These are phyloP conservation scores for Ciconia boyciana DNA, from an alignment of 2,113 vertebrate species.

Conservation along the genomic window DNA sequence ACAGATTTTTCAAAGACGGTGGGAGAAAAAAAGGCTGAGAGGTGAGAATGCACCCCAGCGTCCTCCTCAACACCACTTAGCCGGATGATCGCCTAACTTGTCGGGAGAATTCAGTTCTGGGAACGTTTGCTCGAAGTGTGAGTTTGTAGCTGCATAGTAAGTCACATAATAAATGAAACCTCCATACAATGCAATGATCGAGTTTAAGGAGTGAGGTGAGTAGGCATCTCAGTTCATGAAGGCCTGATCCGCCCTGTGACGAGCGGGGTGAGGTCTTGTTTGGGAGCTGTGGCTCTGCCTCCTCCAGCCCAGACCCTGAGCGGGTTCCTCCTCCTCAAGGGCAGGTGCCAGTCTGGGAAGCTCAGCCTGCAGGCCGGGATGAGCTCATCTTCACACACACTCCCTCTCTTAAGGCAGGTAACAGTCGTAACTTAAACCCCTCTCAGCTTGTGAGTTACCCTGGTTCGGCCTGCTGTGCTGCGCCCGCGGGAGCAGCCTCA, in stretches of 20 bases:
- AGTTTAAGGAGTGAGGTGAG: neutral
- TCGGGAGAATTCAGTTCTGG: fast-evolving
- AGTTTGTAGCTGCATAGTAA: neutral
- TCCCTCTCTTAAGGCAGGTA: neutral
- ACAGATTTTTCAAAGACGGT: neutral
- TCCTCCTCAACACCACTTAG: fast-evolving
- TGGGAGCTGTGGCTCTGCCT: neutral
- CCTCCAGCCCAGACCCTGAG: neutral
- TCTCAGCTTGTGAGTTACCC: fast-evolving
- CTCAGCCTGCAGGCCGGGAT: neutral
- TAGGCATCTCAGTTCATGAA: fast-evolving
- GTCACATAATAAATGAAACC: fast-evolving
- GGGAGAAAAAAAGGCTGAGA: neutral
- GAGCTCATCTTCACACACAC: neutral
- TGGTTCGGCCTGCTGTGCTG: fast-evolving
- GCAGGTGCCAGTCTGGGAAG: neutral
- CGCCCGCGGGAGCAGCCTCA: neutral
- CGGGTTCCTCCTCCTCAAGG: neutral
- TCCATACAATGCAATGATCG: fast-evolving
- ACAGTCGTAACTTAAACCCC: fast-evolving
- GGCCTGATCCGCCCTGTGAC: fast-evolving
- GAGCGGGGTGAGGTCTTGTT: fast-evolving
- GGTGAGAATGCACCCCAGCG: neutral
- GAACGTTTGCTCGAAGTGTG: neutral
- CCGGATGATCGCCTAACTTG: fast-evolving